Evolutionary conservation across 2,113 vertebrate genomes (phyloP).

Genomic region (Melanerpes aurifrons): DNA sequence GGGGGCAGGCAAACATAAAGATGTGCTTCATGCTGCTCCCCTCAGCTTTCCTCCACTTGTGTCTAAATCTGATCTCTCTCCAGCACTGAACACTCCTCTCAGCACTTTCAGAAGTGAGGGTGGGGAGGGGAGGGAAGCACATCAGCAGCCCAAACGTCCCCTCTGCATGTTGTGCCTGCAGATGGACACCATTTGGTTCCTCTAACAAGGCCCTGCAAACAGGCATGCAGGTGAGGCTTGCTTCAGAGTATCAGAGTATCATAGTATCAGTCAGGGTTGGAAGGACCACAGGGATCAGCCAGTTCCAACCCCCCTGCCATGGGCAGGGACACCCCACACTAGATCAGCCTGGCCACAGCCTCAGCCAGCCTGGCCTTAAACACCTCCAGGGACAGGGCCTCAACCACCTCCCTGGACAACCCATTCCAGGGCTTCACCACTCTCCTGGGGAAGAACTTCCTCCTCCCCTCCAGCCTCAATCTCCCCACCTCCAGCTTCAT

Average conservation of each 20-base stretch:
- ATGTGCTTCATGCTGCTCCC: background rate
- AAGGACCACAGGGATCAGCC: too few species aligned
- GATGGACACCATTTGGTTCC: background rate
- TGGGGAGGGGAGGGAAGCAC: background rate
- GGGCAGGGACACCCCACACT: too few species aligned
- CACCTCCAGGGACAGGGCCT: too few species aligned
- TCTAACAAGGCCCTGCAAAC: background rate
- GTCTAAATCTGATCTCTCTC: background rate
- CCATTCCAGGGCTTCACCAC: too few species aligned
- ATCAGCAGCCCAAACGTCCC: background rate
- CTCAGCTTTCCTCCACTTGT: slow-evolving; percentile 2
- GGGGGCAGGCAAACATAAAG: background rate
- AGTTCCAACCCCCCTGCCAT: too few species aligned
- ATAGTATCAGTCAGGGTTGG: too few species aligned
- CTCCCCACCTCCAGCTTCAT: too few species aligned
- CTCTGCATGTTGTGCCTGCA: background rate
- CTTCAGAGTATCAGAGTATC: background rate
- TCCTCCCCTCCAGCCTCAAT: too few species aligned
- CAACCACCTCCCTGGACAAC: too few species aligned
- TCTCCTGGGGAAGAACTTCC: too few species aligned
- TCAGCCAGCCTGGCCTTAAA: too few species aligned
- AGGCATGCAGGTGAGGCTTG: background rate
- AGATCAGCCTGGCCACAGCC: too few species aligned
- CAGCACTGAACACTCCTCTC: background rate
- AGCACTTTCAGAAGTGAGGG: background rate